phyloP scores from a whole-genome alignment of 2,888 invertebrate genomes.

The Ormia ochracea region DNA sequence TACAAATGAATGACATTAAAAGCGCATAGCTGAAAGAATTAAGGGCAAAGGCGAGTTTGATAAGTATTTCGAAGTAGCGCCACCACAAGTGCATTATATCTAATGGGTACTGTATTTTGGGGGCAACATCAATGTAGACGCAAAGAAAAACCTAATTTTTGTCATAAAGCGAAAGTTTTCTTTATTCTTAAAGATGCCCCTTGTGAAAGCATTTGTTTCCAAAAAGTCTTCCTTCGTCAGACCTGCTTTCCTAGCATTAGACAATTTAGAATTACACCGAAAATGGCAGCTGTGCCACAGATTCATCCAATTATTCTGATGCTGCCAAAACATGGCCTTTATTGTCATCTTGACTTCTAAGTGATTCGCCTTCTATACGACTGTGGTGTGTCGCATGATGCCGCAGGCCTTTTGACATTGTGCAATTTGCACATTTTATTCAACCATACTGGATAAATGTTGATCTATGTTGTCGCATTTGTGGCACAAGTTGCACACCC shows the following conservation, averaged over 20 bases:
- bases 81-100: too few species aligned
- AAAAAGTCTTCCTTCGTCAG: too few species aligned
- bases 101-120: too few species aligned
- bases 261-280: background rate
- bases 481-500: constrained; percentile 56
- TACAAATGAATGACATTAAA: too few species aligned
- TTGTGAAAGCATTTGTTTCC: too few species aligned
- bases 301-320: background rate
- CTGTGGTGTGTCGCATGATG: constrained; percentile 43
- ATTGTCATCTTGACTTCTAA: constrained; percentile 35
- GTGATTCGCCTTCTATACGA: constrained; percentile 20
- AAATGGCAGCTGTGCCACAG: background rate
- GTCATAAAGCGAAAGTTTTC: too few species aligned
- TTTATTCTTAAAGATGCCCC: too few species aligned
- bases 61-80: too few species aligned
- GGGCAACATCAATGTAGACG: too few species aligned
- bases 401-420: constrained; percentile 58
- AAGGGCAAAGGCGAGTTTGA: too few species aligned
- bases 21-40: too few species aligned
- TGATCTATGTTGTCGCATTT: constrained; percentile 56
- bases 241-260: background rate
- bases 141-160: too few species aligned
- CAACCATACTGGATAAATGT: constrained; percentile 54
- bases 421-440: constrained; percentile 58
- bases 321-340: background rate